A percentile compares a stretch with the other conserved stretches of the same genome.
Evolutionary conservation across 2,797 vertebrate genomes (phyloP).

Genomic region (Mus minutoides): DNA sequence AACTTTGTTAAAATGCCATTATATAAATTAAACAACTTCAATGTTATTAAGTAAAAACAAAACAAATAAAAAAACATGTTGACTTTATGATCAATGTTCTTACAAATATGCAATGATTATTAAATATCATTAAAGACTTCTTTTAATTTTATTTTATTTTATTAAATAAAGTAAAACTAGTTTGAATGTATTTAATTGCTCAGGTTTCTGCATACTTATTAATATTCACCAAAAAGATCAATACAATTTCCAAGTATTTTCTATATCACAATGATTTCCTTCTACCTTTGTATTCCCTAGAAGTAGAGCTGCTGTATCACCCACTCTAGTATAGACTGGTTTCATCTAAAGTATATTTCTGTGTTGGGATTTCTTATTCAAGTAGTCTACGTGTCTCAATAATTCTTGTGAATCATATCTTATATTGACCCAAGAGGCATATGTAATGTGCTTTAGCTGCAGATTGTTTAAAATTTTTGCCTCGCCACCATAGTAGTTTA

Average conservation of each 20-base stretch:
- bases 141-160: not conserved
- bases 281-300: not conserved
- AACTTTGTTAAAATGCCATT: not conserved
- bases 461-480: constrained; percentile 24
- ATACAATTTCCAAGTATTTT: not conserved
- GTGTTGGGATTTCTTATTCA: not conserved
- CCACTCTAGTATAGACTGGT: not conserved
- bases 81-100: not conserved
- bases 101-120: not conserved
- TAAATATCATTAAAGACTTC: not conserved
- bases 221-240: not conserved
- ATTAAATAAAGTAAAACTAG: not conserved
- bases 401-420: not conserved
- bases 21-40: not conserved
- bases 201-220: not conserved
- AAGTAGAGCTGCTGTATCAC: not conserved
- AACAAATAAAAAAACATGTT: not conserved
- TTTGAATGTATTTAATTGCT: not conserved
- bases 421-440: not conserved
- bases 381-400: not conserved
- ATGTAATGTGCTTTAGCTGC: not conserved
- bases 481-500: not conserved
- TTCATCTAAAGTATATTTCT: not conserved
- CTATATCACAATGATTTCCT: not conserved
- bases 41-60: not conserved